These are phyloP conservation scores for Luidia sarsii DNA, from an alignment of 53 echinoderm and acorn worm genomes.

Conservation along the genomic window DNA sequence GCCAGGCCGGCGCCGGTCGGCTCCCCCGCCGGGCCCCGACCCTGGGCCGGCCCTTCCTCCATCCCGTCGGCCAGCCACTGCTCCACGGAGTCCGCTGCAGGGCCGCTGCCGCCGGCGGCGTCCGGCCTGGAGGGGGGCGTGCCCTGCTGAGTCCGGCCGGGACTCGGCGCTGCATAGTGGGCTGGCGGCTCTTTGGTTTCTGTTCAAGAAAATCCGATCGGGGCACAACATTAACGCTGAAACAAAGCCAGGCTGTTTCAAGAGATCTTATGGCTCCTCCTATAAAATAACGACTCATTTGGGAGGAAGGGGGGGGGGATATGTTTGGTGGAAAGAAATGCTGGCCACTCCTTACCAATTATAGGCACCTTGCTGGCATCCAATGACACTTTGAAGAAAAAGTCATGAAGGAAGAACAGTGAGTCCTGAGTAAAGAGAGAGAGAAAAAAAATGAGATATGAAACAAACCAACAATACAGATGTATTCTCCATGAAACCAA, in stretches of 20 bases:
- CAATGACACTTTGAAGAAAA: constrained; percentile 82
- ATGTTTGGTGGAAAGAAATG: too few relatives aligned
- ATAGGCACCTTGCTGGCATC: constrained; percentile 52
- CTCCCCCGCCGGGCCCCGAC: too few relatives aligned
- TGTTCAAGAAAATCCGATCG: not conserved
- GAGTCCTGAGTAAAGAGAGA: constrained; percentile 70
- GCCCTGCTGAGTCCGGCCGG: not conserved
- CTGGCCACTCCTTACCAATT: constrained; percentile 62
- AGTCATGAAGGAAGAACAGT: constrained; percentile 86
- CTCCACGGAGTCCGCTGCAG: constrained; percentile 19
- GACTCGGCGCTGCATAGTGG: constrained; percentile 46
- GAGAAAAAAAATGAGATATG: not conserved
- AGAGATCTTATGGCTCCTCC: too few relatives aligned
- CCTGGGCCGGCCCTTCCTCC: constrained; percentile 44
- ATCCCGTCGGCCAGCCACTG: constrained; percentile 48
- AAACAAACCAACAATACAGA: constrained; percentile 8
- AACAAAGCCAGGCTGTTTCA: too few relatives aligned
- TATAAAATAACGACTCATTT: too few relatives aligned
- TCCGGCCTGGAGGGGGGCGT: not conserved
- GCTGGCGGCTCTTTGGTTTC: constrained; percentile 45
- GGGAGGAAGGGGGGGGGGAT: too few relatives aligned
- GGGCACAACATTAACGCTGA: too few relatives aligned
- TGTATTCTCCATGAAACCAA: not conserved
- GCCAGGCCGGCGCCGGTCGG: too few relatives aligned
- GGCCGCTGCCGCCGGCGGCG: not conserved